Evolutionary conservation across 2,113 vertebrate genomes (phyloP), one percentile per base, ranked within the genome.

Genomic region (Sylvicapra grimmia): DNA sequence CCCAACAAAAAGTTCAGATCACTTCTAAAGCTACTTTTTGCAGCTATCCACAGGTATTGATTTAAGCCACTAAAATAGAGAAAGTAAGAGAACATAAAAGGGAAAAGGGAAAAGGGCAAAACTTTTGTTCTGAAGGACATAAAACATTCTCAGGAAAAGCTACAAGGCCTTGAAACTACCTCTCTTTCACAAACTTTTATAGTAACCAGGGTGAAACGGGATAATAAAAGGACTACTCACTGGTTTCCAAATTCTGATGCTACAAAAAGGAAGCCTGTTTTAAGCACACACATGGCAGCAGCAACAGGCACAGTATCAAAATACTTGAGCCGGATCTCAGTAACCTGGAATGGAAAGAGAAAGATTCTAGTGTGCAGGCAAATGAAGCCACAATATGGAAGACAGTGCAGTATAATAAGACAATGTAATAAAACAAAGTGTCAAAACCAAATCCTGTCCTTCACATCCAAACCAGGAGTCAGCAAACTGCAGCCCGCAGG

Each of bases 221-320:
- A 0, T 82, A 92, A 93, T 65, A 89, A 90, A 92, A 33, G 10
- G 18, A 93, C 93, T 94, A 99, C 99, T 99, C 98, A 99, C 99
- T 99, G 99, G 98, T 99, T 99, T 98, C 99, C 99, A 99, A 99
- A 99, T 97, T 99, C 99, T 59, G 99, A 99, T 15, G 99, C 97
- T 96, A 99, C 99, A 97, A 99, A 99, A 86, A 99, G 99, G 98
- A 99, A 99, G 11, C 99, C 99, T 0, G 99, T 99, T 98, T 99
- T 99, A 98, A 99, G 98, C 77, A 99, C 99, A 13, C 99, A 99
- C 99, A 99, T 99, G 84, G 99, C 99, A 92, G 99, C 98, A 54
- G 99, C 99, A 1, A 99, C 99, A 6, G 99, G 99, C 83, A 99
- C 99, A 0, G 99, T 99, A 98, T 99, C 99, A 93, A 99, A 99